phyloP scores from a whole-genome alignment of 1,140 invertebrate genomes.

The Leptinotarsa texana region DNA sequence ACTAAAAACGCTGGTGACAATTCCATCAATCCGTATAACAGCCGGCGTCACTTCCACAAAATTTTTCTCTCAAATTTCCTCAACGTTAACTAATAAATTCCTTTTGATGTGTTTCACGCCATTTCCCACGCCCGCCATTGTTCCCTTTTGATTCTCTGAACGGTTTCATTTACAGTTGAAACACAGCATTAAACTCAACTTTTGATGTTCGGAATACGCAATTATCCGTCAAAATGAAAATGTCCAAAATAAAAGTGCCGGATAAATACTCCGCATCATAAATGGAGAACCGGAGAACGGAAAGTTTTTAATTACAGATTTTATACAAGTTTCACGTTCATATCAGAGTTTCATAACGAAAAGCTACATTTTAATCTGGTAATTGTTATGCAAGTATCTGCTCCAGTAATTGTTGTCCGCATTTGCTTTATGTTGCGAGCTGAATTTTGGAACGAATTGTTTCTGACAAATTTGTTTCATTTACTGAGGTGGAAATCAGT shows the following conservation, averaged over 20 bases:
- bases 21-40: no score
- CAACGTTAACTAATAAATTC: background rate
- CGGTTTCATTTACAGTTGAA: background rate
- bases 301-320: constrained; percentile 1
- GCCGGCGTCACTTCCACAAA: no score
- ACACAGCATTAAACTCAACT: constrained; percentile 5
- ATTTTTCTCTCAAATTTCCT: background rate
- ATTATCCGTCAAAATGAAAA: constrained; percentile 3
- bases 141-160: background rate
- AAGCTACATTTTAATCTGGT: background rate
- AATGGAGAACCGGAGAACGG: background rate
- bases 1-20: no score
- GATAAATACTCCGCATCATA: background rate
- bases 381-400: constrained; percentile 6
- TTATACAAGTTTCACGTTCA: background rate
- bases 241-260: background rate
- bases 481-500: no score
- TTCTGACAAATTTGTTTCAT: no score
- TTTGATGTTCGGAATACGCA: constrained; percentile 5
- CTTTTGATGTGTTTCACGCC: background rate
- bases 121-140: background rate
- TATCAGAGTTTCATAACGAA: constrained; percentile 8
- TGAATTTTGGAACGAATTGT: no score
- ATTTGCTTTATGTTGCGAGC: background rate
- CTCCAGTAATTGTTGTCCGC: constrained; percentile 2